phyloP scores from a whole-genome alignment of 2,888 invertebrate genomes.

The Helleia helle region DNA sequence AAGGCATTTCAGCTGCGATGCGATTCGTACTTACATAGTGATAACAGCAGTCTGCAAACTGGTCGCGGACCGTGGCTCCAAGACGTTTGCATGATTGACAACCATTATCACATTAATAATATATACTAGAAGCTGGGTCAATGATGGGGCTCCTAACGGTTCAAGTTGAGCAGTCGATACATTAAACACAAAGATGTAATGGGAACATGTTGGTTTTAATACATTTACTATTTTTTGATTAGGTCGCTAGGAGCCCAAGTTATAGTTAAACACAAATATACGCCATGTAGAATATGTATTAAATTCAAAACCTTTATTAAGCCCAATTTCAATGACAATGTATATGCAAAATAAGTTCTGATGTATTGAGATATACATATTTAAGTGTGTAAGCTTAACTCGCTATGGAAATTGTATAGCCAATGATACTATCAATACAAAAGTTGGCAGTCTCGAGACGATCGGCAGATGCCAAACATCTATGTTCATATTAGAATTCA shows the following conservation, averaged over 20 bases:
- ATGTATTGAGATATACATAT: not conserved
- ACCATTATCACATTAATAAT: constrained; percentile 71
- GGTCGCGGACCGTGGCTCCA: constrained; percentile 55
- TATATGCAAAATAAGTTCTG: constrained; percentile 10
- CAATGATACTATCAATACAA: no score
- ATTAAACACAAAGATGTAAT: constrained; percentile 3
- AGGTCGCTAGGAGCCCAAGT: constrained; percentile 20
- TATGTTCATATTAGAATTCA: no score
- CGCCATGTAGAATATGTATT: constrained; percentile 14
- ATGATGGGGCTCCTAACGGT: constrained; percentile 39
- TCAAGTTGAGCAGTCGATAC: no score
- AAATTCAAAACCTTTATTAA: constrained; percentile 9
- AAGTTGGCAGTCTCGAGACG: no score
- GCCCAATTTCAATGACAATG: constrained; percentile 17
- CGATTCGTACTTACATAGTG: constrained; percentile 61
- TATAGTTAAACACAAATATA: constrained; percentile 19
- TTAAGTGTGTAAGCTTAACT: no score
- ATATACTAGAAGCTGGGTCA: constrained; percentile 55
- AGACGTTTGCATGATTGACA: constrained; percentile 69
- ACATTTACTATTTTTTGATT: no score
- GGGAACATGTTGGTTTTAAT: not conserved
- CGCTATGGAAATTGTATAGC: no score
- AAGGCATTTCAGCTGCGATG: constrained; percentile 60
- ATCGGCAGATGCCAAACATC: no score
- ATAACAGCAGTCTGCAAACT: constrained; percentile 53